Percentiles rank a stretch among this genome's conserved stretches.
These are phyloP conservation scores for Aratinga solstitialis DNA, from an alignment of 2,797 vertebrate species.

Conservation along the genomic window DNA sequence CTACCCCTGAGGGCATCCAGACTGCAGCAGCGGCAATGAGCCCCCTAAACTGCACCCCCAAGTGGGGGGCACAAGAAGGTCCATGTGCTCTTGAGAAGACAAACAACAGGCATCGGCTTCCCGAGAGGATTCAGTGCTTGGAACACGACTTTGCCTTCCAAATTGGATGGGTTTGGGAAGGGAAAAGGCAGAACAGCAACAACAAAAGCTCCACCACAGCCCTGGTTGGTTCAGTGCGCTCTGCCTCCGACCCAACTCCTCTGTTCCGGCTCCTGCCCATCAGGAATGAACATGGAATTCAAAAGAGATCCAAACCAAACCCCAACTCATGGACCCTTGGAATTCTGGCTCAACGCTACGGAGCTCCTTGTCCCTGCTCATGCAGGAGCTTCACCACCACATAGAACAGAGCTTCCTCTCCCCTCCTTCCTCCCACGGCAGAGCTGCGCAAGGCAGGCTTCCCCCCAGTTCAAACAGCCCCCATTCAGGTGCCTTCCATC, in stretches of 20 bases:
- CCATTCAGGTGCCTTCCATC: not conserved
- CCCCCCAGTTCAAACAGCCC: not conserved
- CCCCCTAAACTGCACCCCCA: fast-evolving
- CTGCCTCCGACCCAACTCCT: constrained; percentile 15
- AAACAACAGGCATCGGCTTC: not conserved
- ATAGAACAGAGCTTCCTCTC: not conserved
- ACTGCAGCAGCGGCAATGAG: not conserved
- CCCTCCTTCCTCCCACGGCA: not conserved
- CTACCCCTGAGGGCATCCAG: not conserved
- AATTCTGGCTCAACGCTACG: not conserved
- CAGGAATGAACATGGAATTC: constrained; percentile 33
- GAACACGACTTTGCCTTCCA: not conserved
- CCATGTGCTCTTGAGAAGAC: not conserved
- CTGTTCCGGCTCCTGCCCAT: not conserved
- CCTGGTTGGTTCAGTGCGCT: constrained; percentile 13
- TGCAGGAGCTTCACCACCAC: not conserved
- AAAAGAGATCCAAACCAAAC: not conserved
- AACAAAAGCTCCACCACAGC: not conserved
- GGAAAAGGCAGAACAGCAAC: not conserved
- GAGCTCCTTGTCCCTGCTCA: not conserved
- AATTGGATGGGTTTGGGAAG: not conserved
- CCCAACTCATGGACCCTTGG: not conserved
- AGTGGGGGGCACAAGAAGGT: not conserved
- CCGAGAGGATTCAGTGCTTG: not conserved
- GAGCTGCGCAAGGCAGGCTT: constrained; percentile 41